Evolutionary conservation across 2,888 invertebrate genomes (phyloP).

Genomic region (Eudemis profundana): DNA sequence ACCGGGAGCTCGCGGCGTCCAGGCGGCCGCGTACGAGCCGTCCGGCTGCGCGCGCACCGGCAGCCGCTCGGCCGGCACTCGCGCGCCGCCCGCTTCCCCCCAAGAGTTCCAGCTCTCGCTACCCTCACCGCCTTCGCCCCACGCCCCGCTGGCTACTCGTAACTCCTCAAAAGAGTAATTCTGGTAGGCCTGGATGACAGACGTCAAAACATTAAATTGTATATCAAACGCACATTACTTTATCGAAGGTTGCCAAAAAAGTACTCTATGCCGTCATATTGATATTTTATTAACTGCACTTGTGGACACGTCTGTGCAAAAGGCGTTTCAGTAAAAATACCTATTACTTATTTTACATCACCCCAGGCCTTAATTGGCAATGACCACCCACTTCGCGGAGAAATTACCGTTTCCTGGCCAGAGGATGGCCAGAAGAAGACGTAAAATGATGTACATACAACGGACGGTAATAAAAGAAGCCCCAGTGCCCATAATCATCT

Average conservation of each 20-base stretch:
- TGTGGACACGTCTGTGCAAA: constrained; percentile 4
- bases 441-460: no score
- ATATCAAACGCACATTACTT: background rate
- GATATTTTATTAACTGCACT: background rate
- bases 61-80: constrained; percentile 88
- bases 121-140: constrained; percentile 63
- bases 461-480: no score
- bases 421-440: no score
- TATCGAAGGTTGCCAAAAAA: background rate
- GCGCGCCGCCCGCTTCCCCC: constrained; percentile 67
- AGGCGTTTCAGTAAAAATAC: no score
- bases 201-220: background rate
- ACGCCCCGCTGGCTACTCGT: constrained; percentile 84
- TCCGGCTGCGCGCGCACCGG: constrained; percentile 91
- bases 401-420: no score
- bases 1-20: constrained; percentile 97
- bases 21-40: constrained; percentile 93
- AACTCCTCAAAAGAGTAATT: constrained; percentile 98
- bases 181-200: constrained; percentile 88
- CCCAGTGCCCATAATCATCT: no score
- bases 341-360: no score
- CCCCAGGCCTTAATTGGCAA: no score
- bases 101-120: constrained; percentile 67
- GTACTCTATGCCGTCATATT: constrained; percentile 1
- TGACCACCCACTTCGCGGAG: no score